Evolutionary conservation across 2,797 vertebrate species (phyloP), one percentile per base, ranked within the genome.

Genomic region (Gymnothorax reevesii): DNA sequence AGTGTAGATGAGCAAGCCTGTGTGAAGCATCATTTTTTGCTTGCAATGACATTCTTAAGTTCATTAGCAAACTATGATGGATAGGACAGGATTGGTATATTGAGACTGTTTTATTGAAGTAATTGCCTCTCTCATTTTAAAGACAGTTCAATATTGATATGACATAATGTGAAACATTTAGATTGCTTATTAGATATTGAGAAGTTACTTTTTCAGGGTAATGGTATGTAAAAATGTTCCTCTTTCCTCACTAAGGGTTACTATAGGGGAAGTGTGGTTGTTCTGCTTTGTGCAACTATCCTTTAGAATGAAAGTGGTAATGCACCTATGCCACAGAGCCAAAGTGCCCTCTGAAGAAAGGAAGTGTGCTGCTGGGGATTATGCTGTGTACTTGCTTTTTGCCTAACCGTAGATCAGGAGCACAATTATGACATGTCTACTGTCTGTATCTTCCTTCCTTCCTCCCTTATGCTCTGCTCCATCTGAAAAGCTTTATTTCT

Each of bases 401-500:
- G 62, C 62, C 6, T 22, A 22, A 7, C n/a, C n/a, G 20, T 7
- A 25, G 62, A 22, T n/a, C 62, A 66, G 62, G 8, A 62, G n/a
- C 6, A 2, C 62, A 66, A 8, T 66, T 66, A 25, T 66, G 62
- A 66, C 62, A 66, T 17, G n/a, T 20, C 62, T 66, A 25, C n/a
- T 22, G 10, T 15, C 59, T 3, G 20, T 62, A 62, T 62, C 4
- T 62, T 2, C 4, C 20, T n/a, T 69, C 9, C 64, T 9, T 69
- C 52, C 64, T 9, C 25, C 52, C 55, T 57, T 9, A 73, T 22
- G 52, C n/a, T 52, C 42, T 3, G 49, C 8, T 2, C 10, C 17
- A 84, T 57, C 25, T 22, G 20, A 1, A 85, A 27, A 15, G 17
- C 80, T 85, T 10, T 69, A 27, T 86, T 33, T 86, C 64, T 80